Evolutionary conservation across 2,888 invertebrate genomes (phyloP).

Genomic region (Mystacides longicornis): DNA sequence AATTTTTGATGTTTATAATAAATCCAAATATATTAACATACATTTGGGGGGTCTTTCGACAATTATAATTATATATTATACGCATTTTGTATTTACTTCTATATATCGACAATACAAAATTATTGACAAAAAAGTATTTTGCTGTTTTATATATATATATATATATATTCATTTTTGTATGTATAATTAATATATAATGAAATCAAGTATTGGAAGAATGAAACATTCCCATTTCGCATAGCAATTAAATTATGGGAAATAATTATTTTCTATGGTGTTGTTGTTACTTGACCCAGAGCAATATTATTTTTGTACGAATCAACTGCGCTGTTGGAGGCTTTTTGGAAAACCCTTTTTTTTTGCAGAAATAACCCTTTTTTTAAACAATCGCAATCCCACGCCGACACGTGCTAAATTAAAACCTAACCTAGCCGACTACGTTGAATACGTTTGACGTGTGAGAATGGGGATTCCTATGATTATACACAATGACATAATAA

Average conservation of each 20-base stretch:
- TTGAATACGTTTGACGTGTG: too few relatives aligned
- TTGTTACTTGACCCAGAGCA: neutral
- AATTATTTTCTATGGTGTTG: neutral
- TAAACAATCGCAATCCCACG: too few relatives aligned
- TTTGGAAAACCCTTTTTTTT: too few relatives aligned
- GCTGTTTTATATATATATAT: too few relatives aligned
- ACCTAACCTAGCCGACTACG: too few relatives aligned
- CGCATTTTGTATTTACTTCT: neutral
- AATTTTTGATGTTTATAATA: neutral
- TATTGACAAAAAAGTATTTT: conserved; percentile 2
- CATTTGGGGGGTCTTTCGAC: neutral
- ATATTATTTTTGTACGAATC: neutral
- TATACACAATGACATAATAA: too few relatives aligned
- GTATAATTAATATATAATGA: neutral
- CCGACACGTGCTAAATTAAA: too few relatives aligned
- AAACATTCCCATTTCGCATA: neutral
- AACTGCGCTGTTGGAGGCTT: too few relatives aligned
- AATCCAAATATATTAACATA: neutral
- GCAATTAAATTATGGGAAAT: neutral
- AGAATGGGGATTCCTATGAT: too few relatives aligned
- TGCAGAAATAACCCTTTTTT: too few relatives aligned
- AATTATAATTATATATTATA: too few relatives aligned
- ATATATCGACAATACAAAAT: neutral
- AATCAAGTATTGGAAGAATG: neutral
- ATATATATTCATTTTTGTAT: too few relatives aligned